A percentile compares a stretch with the other conserved stretches of the same genome.
phyloP scores from a whole-genome alignment of 2,113 vertebrate species.

The Rafetus swinhoei region DNA sequence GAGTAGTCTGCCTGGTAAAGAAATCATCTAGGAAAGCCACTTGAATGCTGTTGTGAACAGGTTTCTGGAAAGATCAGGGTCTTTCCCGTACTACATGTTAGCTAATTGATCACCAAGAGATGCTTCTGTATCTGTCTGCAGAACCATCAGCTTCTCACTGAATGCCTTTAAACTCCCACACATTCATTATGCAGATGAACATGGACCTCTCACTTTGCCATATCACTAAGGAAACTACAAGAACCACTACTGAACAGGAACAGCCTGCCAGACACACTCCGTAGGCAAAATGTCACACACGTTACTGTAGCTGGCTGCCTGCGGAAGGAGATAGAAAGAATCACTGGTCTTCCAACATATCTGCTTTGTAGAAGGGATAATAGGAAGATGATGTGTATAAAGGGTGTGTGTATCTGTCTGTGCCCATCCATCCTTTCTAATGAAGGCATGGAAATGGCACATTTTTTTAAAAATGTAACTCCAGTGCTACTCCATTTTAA shows the following conservation, averaged over 20 bases:
- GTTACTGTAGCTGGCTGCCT: too few relatives aligned
- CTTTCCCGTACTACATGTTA: not conserved
- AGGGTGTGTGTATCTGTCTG: not conserved
- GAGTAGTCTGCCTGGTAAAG: not conserved
- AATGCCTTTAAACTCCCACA: not conserved
- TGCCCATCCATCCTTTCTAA: not conserved
- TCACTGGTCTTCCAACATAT: not conserved
- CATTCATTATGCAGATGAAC: not conserved
- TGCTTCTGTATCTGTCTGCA: not conserved
- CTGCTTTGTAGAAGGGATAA: not conserved
- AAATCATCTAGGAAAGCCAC: not conserved
- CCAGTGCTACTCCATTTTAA: rapidly evolving
- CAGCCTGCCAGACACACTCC: not conserved
- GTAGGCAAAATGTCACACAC: not conserved
- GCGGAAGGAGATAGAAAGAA: not conserved
- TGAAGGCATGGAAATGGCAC: rapidly evolving
- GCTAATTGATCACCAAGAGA: not conserved
- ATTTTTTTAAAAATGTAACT: not conserved
- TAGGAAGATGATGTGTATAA: not conserved
- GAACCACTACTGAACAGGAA: not conserved
- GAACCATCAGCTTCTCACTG: not conserved
- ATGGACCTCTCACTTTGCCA: not conserved
- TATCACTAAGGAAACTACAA: not conserved
- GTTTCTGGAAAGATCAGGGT: not conserved
- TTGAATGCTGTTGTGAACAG: not conserved